Conservation (phyloP, 2,113 vertebrate genomes). For the Pachyramphus minor region DNA sequence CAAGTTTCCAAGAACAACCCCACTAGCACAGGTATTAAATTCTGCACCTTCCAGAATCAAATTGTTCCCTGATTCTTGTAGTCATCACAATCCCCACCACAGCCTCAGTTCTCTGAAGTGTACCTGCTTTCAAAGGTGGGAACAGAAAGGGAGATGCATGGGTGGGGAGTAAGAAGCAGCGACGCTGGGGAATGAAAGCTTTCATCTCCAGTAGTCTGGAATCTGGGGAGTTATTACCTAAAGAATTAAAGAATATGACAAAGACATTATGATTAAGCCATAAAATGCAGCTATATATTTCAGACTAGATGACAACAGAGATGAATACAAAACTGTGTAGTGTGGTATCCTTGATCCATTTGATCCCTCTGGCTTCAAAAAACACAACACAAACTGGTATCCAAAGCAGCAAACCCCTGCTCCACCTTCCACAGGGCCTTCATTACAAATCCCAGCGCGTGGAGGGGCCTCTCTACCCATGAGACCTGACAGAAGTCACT, state of each 20-base stretch:
- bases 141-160: background rate
- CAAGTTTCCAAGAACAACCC: background rate
- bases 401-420: background rate
- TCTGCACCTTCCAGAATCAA: background rate
- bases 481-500: background rate
- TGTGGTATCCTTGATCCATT: constrained; percentile 25
- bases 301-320: constrained; percentile 48
- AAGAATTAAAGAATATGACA: constrained; percentile 51
- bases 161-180: background rate
- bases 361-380: constrained; percentile 46
- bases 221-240: constrained; percentile 20
- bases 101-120: background rate
- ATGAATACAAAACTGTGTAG: constrained; percentile 44
- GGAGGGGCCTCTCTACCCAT: background rate
- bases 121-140: constrained; percentile 2
- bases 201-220: constrained; percentile 42
- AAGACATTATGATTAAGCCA: constrained; percentile 29
- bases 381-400: background rate
- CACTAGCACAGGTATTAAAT: background rate
- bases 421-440: background rate
- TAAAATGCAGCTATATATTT: constrained; percentile 52
- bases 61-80: background rate
- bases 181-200: constrained; percentile 40
- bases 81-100: background rate
- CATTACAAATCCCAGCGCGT: background rate